Evolutionary conservation across 2,113 vertebrate genomes (phyloP), one percentile per base, ranked within the genome.

Genomic region (Phylloscopus trochilus): DNA sequence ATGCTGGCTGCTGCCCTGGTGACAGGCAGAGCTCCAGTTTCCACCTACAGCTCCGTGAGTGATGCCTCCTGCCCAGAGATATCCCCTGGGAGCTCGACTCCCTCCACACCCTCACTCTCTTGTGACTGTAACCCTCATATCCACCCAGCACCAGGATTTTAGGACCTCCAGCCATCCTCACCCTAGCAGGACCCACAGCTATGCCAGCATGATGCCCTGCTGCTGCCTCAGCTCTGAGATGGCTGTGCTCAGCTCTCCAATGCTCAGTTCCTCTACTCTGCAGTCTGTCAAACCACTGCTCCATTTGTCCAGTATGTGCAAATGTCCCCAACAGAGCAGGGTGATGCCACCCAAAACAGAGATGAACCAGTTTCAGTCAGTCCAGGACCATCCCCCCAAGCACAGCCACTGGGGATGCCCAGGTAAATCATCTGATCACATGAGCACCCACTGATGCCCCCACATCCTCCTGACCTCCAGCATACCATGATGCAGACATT

Each of bases 21-120:
- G 67, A 74, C 35, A 28, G 3, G 16, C 44, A 83, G 66, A 75
- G 43, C 68, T 83, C 51, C 0, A 0, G 4, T 35, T 77, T 46
- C 43, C 30, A 87, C 35, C 58, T 28, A 1, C 33, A 66, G 35
- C 43, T 74, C 55, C 1, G 2, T 1, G 0, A 60, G 22, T 9
- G 35, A 52, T 41, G 41, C 31, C 55, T 90, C 33, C 58, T 73
- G 37, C 30, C 35, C 24, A 83, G 53, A 56, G 47, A 66, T 23
- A 86, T 1, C 15, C 14, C 22, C 46, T 13, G 6, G 26, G 51
- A 93, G n/a, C n/a, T 62, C 0, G 0, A 35, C 2, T 64, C 15
- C 37, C 21, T 89, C 58, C 63, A 64, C 13, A 66, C 0, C 7
- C 17, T 15, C 15, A 21, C 8, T 5, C 3, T 51, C 26, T 56